phyloP scores from a whole-genome alignment of 2,113 vertebrate genomes.

The Morone saxatilis region DNA sequence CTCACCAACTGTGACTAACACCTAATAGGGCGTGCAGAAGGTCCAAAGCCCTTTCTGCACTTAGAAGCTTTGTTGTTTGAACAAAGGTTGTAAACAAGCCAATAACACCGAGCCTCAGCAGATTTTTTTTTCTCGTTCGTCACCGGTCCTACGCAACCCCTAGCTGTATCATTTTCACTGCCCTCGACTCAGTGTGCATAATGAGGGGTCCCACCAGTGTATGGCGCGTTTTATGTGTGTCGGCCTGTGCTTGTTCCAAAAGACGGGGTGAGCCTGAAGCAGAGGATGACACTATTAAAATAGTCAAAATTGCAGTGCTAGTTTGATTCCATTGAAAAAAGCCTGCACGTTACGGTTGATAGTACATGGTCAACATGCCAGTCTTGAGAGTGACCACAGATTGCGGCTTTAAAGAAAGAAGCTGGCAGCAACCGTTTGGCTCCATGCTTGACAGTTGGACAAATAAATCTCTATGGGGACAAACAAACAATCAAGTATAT shows the following conservation, averaged over 20 bases:
- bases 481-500: constrained; percentile 74
- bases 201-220: constrained; percentile 24
- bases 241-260: constrained; percentile 14
- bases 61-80: constrained; percentile 67
- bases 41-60: constrained; percentile 53
- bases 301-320: not conserved
- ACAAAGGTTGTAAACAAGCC: constrained; percentile 69
- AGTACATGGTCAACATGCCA: constrained; percentile 5
- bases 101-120: constrained; percentile 38
- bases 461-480: constrained; percentile 58
- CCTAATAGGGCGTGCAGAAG: constrained; percentile 62
- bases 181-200: constrained; percentile 12
- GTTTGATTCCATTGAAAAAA: not conserved
- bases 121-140: constrained; percentile 1
- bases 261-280: not conserved
- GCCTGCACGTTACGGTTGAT: not conserved
- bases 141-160: constrained; percentile 8
- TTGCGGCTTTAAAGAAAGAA: constrained; percentile 45
- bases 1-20: constrained; percentile 75
- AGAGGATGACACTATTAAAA: not conserved
- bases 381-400: constrained; percentile 54
- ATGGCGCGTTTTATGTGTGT: not conserved
- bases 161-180: constrained; percentile 29
- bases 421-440: constrained; percentile 43
- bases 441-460: constrained; percentile 58